phyloP scores from a whole-genome alignment of 2,888 invertebrate species.

The Macrosiphum euphorbiae region DNA sequence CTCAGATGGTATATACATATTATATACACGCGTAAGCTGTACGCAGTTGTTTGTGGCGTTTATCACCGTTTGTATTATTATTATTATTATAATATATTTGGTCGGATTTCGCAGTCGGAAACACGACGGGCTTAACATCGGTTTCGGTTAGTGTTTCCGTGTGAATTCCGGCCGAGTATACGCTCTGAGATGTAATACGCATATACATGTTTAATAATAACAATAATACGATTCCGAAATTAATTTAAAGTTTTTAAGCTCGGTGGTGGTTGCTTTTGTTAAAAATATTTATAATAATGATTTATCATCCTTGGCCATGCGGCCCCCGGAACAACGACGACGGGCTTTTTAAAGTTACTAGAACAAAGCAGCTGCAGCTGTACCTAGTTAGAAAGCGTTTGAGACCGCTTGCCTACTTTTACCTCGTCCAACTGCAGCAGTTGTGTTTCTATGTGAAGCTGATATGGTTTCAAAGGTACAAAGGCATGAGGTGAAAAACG shows the following conservation, averaged over 20 bases:
- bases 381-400: background rate
- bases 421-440: background rate
- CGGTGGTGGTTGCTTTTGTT: background rate
- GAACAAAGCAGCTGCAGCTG: background rate
- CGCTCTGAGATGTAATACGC: background rate
- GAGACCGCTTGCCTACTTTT: background rate
- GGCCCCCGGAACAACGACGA: background rate
- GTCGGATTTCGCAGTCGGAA: conserved; percentile 1
- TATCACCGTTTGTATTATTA: background rate
- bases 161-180: background rate
- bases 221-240: background rate
- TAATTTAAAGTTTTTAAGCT: background rate
- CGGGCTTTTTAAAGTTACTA: background rate
- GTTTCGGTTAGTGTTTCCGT: background rate
- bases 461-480: background rate
- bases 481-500: background rate
- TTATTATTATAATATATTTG: background rate
- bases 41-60: background rate
- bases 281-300: background rate
- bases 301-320: background rate
- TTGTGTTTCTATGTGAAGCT: background rate
- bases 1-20: background rate
- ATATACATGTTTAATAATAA: background rate
- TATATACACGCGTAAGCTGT: background rate
- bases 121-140: background rate